Base-by-base conservation (phyloP, 2,797 vertebrate species). In the Ibycter americanus region DNA sequence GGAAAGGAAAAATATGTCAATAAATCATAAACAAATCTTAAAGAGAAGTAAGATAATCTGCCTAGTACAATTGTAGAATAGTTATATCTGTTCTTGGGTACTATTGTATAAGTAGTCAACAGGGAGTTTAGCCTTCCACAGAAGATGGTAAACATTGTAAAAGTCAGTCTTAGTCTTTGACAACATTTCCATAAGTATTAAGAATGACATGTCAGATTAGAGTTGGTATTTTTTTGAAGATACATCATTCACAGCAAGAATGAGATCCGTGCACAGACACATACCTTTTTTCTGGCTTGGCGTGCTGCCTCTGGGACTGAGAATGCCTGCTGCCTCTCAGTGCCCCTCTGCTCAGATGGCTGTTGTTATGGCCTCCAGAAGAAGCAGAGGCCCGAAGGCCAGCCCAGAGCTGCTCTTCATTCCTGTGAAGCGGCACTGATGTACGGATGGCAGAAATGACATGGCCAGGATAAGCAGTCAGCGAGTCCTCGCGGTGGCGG, bases 361-460 rank as follows among this genome's bases (percentile, higher is more conserved):
- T 97, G 96, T 97, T 83, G 7, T 96, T 91, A 23, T 87, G 83
- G 80, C 97, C 23, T 9, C 31, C 92, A 0, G 72, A 72, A 51
- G 92, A 36, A 10, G 62, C 52, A 21, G 89, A 73, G 17, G 88
- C 61, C 46, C 98, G 83, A 19, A 93, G 96, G 38, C 68, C 95
- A 8, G 91, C 92, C 93, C 92, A 95, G 3, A 84, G 81, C 59
- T 97, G 96, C 59, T 96, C 97, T 6, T 95, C 74, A 11, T 83
- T 96, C 13, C 97, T 95, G 95, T 98, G 98, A 51, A 98, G 98
- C 0, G 99, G 98, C 89, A 99, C 98, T 0, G 98, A 98, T 0
- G 98, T 98, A 44, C 98, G 98, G 90, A 98, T 96, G 27, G 98
- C 98, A 1, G 98, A 98, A 55, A 98, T 96, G 31, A 98, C 61